phyloP scores from a whole-genome alignment of 2,888 invertebrate genomes.

The Dryocosmus kuriphilus region DNA sequence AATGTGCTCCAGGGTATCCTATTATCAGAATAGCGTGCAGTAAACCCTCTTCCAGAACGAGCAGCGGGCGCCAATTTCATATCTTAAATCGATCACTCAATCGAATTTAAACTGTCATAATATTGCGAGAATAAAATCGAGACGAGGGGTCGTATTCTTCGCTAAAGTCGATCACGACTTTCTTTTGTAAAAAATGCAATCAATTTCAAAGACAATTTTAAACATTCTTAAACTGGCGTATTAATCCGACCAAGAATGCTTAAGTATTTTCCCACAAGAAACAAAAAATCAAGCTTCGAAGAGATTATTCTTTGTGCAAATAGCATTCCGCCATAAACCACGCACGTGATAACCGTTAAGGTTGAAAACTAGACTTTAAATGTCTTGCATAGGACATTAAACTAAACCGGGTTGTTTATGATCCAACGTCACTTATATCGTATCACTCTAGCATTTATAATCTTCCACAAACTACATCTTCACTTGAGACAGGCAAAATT shows the following conservation, averaged over 20 bases:
- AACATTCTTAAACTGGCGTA: neutral
- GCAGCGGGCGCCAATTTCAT: neutral
- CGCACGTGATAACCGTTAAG: slow-evolving; percentile 24
- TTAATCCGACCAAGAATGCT: neutral
- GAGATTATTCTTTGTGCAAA: slow-evolving; percentile 5
- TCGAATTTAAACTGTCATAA: neutral
- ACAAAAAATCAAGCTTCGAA: neutral
- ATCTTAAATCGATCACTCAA: slow-evolving; percentile 13
- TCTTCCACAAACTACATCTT: neutral
- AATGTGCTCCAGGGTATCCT: slow-evolving; percentile 6
- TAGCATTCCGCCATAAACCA: slow-evolving; percentile 26
- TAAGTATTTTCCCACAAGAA: neutral
- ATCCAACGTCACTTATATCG: slow-evolving; percentile 12
- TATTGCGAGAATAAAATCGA: too few species aligned
- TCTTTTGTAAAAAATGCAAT: neutral
- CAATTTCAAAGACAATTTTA: too few species aligned
- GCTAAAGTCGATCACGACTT: neutral
- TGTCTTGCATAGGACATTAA: slow-evolving; percentile 8
- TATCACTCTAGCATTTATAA: neutral
- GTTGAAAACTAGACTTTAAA: slow-evolving; percentile 31
- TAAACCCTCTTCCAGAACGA: neutral
- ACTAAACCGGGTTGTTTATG: slow-evolving; percentile 34
- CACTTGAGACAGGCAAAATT: neutral
- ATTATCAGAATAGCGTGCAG: neutral
- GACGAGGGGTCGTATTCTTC: neutral